Evolutionary conservation across 2,888 invertebrate species (phyloP).

Genomic region (Agrochola lychnidis): DNA sequence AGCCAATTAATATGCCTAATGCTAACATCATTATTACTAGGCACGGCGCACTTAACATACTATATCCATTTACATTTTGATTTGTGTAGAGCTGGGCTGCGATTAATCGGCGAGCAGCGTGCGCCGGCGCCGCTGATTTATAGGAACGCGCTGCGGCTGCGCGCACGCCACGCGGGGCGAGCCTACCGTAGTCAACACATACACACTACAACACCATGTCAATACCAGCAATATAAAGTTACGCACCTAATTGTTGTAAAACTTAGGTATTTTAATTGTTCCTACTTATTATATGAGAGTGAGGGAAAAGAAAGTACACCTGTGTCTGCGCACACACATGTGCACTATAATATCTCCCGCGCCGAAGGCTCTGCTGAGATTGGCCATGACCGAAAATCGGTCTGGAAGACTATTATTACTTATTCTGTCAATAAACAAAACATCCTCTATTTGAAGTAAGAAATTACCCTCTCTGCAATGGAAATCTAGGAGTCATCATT

Average conservation of each 20-base stretch:
- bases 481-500: neutral
- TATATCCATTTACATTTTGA: constrained; percentile 91
- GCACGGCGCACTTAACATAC: constrained; percentile 89
- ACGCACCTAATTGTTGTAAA: constrained; percentile 12
- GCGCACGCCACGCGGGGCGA: constrained; percentile 66
- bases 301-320: no score
- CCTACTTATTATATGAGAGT: neutral
- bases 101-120: constrained; percentile 87
- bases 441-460: neutral
- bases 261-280: neutral
- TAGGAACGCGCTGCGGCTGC: constrained; percentile 73
- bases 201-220: constrained; percentile 38
- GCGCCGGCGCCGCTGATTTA: constrained; percentile 86
- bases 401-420: neutral
- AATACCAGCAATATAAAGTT: constrained; percentile 29
- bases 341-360: no score
- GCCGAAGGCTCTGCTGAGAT: no score
- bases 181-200: constrained; percentile 61
- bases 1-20: constrained; percentile 90
- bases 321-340: no score
- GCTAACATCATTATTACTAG: constrained; percentile 91
- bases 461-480: neutral
- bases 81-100: constrained; percentile 88
- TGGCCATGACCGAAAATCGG: no score
- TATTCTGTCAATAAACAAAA: neutral